Percentiles rank a stretch among this genome's conserved stretches.
phyloP scores from a whole-genome alignment of 2,113 vertebrate species.

The Donacobius atricapilla region DNA sequence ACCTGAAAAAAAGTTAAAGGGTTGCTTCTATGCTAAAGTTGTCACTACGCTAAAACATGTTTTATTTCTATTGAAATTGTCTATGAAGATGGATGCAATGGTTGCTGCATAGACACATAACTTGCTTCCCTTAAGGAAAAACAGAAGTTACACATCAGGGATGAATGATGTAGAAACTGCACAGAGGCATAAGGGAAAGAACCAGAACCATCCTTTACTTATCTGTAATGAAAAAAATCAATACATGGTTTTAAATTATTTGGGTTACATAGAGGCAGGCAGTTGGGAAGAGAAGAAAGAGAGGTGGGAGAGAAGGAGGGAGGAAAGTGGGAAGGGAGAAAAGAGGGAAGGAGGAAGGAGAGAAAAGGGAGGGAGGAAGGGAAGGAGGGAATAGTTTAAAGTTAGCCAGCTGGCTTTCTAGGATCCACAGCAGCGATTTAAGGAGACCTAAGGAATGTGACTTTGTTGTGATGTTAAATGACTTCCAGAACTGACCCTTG shows the following conservation, averaged over 20 bases:
- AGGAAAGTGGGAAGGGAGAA: neutral
- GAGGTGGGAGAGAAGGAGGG: neutral
- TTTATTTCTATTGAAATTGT: neutral
- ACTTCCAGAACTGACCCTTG: slow-evolving; percentile 18
- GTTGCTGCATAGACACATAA: neutral
- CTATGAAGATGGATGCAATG: neutral
- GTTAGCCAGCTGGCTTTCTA: neutral
- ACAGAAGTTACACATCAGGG: neutral
- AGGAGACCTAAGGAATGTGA: slow-evolving; percentile 1
- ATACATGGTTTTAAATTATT: neutral
- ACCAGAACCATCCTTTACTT: neutral
- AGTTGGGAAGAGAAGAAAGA: neutral
- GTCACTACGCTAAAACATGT: neutral
- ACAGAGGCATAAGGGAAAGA: neutral
- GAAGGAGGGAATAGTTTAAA: neutral
- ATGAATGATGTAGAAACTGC: neutral
- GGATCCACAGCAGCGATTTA: neutral
- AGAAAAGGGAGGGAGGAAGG: neutral
- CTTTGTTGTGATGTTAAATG: neutral
- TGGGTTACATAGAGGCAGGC: neutral
- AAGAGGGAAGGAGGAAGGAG: neutral
- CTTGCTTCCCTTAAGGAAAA: neutral
- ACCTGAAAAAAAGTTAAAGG: neutral
- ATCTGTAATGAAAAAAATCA: neutral
- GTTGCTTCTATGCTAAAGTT: neutral